Evolutionary conservation across 2,113 vertebrate species (phyloP).

Genomic region (Phylloscopus whistleri): DNA sequence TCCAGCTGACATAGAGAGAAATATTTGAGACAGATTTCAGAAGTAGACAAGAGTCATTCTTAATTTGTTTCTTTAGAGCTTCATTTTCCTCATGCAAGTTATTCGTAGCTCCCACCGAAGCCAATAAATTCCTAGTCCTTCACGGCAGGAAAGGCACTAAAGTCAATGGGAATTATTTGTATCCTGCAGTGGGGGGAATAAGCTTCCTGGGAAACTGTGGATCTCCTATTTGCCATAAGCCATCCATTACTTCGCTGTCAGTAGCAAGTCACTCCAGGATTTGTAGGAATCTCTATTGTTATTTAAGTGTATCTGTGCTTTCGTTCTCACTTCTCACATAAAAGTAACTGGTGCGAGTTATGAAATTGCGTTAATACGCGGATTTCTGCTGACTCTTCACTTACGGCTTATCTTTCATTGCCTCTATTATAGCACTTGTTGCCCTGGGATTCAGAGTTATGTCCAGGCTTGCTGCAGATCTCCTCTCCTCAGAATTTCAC

Average conservation of each 20-base stretch:
- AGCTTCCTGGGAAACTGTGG: constrained; percentile 41
- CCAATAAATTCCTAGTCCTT: constrained; percentile 41
- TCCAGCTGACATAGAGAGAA: not conserved
- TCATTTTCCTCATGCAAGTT: constrained; percentile 8
- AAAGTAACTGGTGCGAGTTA: not conserved
- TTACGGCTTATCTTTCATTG: constrained; percentile 14
- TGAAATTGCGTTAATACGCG: constrained; percentile 1
- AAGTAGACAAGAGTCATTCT: not conserved
- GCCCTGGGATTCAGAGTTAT: constrained; percentile 14
- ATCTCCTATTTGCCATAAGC: constrained; percentile 24
- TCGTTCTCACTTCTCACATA: not conserved
- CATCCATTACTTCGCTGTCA: constrained; percentile 5
- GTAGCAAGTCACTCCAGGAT: constrained; percentile 6
- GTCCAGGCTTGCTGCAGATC: constrained; percentile 51
- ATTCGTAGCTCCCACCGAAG: constrained; percentile 1
- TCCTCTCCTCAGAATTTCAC: constrained; percentile 65
- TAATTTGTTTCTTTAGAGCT: constrained; percentile 10
- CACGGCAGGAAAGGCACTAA: not conserved
- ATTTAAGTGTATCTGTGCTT: not conserved
- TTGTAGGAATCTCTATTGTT: constrained; percentile 5
- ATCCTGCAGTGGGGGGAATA: constrained; percentile 7
- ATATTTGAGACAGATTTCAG: constrained; percentile 19
- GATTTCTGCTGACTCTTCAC: constrained; percentile 22
- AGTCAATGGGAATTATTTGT: constrained; percentile 55
- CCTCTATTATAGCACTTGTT: not conserved